A percentile compares a stretch with the other conserved stretches of the same genome.
Evolutionary conservation across 35 echinoderm and acorn worm species (phyloP).

Genomic region (Lytechinus pictus): DNA sequence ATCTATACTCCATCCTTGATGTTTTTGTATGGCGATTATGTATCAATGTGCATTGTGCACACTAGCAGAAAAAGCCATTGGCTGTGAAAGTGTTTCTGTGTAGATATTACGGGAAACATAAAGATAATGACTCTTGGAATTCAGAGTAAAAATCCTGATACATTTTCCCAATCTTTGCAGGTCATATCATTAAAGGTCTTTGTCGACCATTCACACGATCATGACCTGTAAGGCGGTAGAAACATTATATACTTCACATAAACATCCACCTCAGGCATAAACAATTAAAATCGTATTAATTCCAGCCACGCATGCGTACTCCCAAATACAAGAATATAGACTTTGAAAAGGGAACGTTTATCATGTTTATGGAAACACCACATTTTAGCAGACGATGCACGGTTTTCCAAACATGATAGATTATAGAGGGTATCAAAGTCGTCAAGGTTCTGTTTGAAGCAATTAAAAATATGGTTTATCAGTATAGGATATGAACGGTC

Average conservation of each 20-base stretch:
- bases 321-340: neutral
- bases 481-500: neutral
- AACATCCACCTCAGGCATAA: neutral
- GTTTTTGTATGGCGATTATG: no score
- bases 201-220: neutral
- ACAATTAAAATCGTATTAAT: neutral
- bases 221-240: neutral
- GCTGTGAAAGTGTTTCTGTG: no score
- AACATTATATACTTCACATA: neutral
- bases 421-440: neutral
- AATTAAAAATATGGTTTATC: neutral
- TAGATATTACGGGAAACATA: no score
- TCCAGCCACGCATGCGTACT: neutral
- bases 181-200: neutral
- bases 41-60: no score
- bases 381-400: neutral
- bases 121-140: neutral
- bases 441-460: neutral
- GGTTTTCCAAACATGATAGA: neutral
- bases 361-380: neutral
- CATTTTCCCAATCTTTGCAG: neutral
- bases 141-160: neutral
- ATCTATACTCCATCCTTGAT: no score
- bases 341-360: neutral
- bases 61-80: no score